Evolutionary conservation across 1,140 invertebrate genomes (phyloP), one percentile per base, ranked within the genome.

Genomic region (Vollenhovia emeryi): DNA sequence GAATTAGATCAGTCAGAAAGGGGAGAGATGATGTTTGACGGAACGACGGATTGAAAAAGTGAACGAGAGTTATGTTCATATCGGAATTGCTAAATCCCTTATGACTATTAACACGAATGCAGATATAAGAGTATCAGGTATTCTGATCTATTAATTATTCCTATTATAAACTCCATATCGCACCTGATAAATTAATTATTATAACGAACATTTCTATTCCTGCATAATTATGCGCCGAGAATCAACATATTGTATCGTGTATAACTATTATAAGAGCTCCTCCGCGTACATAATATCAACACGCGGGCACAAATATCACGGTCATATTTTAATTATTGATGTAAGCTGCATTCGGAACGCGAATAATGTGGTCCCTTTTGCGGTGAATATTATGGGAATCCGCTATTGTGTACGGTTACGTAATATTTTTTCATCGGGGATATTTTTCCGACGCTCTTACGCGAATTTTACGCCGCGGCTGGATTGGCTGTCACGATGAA

Each of bases 1-100:
- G 89, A 89, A 90, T 89, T 87, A 78, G 88, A 90, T 87, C 85
- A 73, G 73, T 71, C 64, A 60, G 21, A 50, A 27, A 57, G 64
- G 85, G 45, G 55, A 71, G 62, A 60, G 74, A 68, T 21, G 71
- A 57, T 55, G 50, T 87, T 66, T 52, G 88, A 80, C 82, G 30
- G 76, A 82, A 57, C 52, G 83, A 87, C 45, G 59, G 73, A 62
- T 76, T 59, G 62, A 73, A 76, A 64, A 88, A 90, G 89, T 84
- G 88, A 92, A 89, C 21, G 73, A 62, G 24, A 48, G 6, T 45
- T 52, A 36, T 36, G 43, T n/a, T 55, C 59, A 57, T 36, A 40
- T 84, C 59, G 48, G 71, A 80, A 79, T 87, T 50, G 68, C 59
- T 83, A 57, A 52, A 50, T 71, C 57, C 60, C 50, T 43, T 59